Evolutionary conservation across 2,113 vertebrate species (phyloP).

Genomic region (Triplophysa dalaica): DNA sequence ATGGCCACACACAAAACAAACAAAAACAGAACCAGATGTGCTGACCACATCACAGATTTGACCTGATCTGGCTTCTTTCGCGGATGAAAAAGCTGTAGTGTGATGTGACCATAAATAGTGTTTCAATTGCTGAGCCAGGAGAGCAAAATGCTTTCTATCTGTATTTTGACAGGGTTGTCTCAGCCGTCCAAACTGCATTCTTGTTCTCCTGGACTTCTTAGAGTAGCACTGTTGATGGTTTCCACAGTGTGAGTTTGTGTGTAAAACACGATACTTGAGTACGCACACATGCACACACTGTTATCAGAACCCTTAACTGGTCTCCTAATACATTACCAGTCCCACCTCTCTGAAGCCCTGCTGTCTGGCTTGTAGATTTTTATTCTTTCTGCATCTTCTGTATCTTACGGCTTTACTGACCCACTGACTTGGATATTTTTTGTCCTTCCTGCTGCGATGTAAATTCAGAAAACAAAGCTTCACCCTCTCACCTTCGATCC

Average conservation of each 20-base stretch:
- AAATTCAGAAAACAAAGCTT: conserved; percentile 37
- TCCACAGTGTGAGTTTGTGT: conserved; percentile 33
- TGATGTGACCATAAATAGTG: conserved; percentile 31
- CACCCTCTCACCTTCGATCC: neutral
- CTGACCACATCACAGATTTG: conserved; percentile 39
- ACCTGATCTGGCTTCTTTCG: neutral
- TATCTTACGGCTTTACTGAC: conserved; percentile 27
- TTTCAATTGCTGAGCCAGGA: conserved; percentile 22
- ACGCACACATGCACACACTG: conserved; percentile 36
- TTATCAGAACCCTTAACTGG: conserved; percentile 33
- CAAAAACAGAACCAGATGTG: conserved; percentile 42
- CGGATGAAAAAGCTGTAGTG: neutral
- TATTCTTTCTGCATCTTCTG: conserved; percentile 17
- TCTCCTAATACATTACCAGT: conserved; percentile 43
- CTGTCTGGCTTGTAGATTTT: neutral
- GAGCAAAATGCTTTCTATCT: conserved; percentile 2
- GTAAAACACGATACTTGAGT: neutral
- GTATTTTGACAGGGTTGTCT: neutral
- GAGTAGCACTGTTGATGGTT: conserved; percentile 16
- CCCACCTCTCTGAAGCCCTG: conserved; percentile 44
- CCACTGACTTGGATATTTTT: conserved; percentile 20
- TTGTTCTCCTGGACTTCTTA: conserved; percentile 21
- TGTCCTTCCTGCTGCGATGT: neutral
- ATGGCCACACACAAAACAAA: conserved; percentile 54
- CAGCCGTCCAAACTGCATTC: conserved; percentile 18